A percentile compares a stretch with the other conserved stretches of the same genome.
These are phyloP conservation scores for Agriotes lineatus DNA, from an alignment of 2,888 invertebrate genomes.

Conservation along the genomic window DNA sequence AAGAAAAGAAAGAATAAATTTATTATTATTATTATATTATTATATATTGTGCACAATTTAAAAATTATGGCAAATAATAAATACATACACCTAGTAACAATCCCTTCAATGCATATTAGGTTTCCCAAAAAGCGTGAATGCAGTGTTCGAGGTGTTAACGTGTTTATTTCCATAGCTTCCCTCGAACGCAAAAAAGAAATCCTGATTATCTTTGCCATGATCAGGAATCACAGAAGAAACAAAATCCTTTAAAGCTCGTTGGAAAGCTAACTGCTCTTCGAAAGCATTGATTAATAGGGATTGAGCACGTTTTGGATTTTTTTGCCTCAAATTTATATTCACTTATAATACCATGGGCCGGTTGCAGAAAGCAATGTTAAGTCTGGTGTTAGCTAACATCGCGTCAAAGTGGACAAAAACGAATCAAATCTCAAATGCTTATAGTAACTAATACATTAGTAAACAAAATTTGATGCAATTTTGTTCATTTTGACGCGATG, in stretches of 20 bases:
- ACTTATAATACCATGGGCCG: too few relatives aligned
- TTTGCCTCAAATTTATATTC: constrained; percentile 91
- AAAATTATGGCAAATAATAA: too few relatives aligned
- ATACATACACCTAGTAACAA: constrained; percentile 87
- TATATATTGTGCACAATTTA: too few relatives aligned
- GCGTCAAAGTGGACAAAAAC: too few relatives aligned
- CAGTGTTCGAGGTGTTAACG: constrained; percentile 93
- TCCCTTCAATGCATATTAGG: constrained; percentile 97
- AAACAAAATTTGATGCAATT: too few relatives aligned
- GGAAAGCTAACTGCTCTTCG: constrained; percentile 93
- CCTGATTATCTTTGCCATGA: constrained; percentile 84
- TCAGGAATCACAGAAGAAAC: constrained; percentile 85
- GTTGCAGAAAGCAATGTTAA: too few relatives aligned
- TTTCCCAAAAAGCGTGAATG: constrained; percentile 89
- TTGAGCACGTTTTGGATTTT: constrained; percentile 82
- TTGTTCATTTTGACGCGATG: too few relatives aligned
- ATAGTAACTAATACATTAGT: too few relatives aligned
- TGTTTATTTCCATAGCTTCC: constrained; percentile 98
- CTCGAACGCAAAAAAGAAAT: constrained; percentile 94
- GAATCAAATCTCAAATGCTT: too few relatives aligned
- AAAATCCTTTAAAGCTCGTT: constrained; percentile 91
- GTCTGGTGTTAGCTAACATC: too few relatives aligned
- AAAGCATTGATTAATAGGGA: constrained; percentile 86
- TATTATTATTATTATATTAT: too few relatives aligned
- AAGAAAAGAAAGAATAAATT: too few relatives aligned